A percentile compares a stretch with the other conserved stretches of the same genome.
These are phyloP conservation scores for Mobula hypostoma DNA, from an alignment of 2,113 vertebrate species.

Conservation along the genomic window DNA sequence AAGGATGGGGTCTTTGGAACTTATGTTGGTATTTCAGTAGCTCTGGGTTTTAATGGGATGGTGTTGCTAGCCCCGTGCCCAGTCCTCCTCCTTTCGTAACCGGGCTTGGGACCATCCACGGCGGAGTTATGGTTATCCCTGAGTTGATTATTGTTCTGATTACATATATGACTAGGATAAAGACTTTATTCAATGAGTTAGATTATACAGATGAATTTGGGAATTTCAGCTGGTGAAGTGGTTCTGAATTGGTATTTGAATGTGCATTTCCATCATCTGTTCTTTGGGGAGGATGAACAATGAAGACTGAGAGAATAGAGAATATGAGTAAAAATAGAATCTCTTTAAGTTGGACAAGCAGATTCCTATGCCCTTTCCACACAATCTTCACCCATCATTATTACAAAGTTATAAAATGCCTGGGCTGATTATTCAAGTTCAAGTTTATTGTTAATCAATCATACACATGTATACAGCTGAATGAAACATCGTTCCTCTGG, in stretches of 20 bases:
- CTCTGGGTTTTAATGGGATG: too few species aligned
- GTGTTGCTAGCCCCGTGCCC: too few species aligned
- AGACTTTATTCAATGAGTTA: background rate
- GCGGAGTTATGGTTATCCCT: background rate
- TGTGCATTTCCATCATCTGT: background rate
- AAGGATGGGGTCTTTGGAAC: too few species aligned
- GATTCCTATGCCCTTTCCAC: background rate
- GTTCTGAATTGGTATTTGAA: background rate
- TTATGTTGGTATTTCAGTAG: too few species aligned
- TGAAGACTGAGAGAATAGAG: background rate
- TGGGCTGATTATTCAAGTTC: background rate
- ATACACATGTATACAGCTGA: too few species aligned
- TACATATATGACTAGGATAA: background rate
- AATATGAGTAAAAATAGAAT: background rate
- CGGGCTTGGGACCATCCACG: too few species aligned
- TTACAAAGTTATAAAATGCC: background rate
- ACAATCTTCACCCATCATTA: background rate
- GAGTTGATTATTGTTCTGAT: background rate
- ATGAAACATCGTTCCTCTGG: too few species aligned
- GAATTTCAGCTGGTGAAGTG: background rate
- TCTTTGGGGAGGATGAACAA: background rate
- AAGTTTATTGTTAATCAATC: too few species aligned
- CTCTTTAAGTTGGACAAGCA: background rate
- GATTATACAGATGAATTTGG: background rate
- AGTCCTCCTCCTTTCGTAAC: too few species aligned